phyloP scores from a whole-genome alignment of 2,113 vertebrate genomes.

The Pygoscelis antarcticus region DNA sequence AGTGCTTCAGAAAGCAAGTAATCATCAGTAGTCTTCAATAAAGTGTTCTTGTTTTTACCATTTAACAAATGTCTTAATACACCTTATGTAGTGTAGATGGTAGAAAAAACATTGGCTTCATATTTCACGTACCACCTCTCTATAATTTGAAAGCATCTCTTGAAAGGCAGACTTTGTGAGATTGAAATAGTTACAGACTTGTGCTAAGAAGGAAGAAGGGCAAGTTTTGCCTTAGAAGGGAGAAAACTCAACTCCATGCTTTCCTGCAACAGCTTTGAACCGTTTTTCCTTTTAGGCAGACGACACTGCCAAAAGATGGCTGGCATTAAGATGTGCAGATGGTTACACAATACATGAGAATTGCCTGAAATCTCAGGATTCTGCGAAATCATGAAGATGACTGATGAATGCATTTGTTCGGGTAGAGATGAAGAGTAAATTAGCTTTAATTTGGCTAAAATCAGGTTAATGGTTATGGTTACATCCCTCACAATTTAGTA shows the following conservation, averaged over 20 bases:
- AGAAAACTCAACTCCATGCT: background rate
- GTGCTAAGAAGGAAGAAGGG: background rate
- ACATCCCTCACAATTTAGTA: background rate
- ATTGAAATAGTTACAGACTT: background rate
- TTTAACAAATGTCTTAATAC: background rate
- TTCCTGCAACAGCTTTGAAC: background rate
- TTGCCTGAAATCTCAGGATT: background rate
- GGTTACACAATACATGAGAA: background rate
- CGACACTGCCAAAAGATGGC: background rate
- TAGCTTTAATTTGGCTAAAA: constrained; percentile 4
- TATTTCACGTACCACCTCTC: background rate
- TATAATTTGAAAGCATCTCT: background rate
- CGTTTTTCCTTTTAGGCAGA: background rate
- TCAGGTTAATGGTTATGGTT: background rate
- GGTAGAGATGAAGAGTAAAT: background rate
- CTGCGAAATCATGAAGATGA: background rate
- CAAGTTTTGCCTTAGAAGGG: background rate
- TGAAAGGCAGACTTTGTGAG: background rate
- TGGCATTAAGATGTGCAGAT: background rate
- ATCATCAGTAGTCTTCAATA: background rate
- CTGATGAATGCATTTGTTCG: background rate
- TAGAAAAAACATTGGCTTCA: background rate
- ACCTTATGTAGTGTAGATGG: background rate
- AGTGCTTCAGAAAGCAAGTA: background rate
- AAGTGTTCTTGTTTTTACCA: background rate